Base-by-base conservation (phyloP, 2,797 vertebrate species). In the Acestrorhynchus altus region DNA sequence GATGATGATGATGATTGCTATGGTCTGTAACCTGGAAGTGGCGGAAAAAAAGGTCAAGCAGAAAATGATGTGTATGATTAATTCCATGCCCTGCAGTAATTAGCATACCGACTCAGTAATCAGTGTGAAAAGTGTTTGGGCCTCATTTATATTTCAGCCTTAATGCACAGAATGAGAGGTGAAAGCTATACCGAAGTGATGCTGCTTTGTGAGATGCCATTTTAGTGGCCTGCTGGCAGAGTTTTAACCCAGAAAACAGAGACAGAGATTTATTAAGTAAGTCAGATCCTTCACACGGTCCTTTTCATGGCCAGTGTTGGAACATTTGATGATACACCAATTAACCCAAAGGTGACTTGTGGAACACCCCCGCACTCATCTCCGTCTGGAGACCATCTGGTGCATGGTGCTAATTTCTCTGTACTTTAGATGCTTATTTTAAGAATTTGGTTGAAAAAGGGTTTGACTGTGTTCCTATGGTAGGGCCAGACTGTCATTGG, bases 291-390 rank as follows among this genome's bases (percentile, higher is more conserved):
- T 82, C 52, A 46, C 39, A 16, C 5, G 46, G 42, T 52, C 9
- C 9, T 73, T 74, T 59, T 59, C 24, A 76, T 12, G 49, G 52
- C 67, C 57, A 67, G 44, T 61, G 61, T 65, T 44, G 60, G 63
- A 76, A 42, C 60, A 69, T 76, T 76, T 69, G 26, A 24, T 65
- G 49, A 52, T 22, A 31, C 47, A 68, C 31, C 72, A 82, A 77
- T 79, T 75, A 83, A 75, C 66, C 68, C n/a, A 28, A 63, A 47
- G 69, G 54, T 61, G 67, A 60, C 76, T 54, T 46, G 13, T 15
- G 64, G 28, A 39, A 51, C 52, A 69, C 47, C 12, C 1, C 6
- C 12, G 40, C 56, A 49, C 49, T 80, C 70, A 80, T 74, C 57
- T 71, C 66, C 54, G n/a, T 66, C 54, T 77, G 67, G 49, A 72